Base-by-base conservation (phyloP, 2,888 invertebrate species). In the Ectemnius continuus region DNA sequence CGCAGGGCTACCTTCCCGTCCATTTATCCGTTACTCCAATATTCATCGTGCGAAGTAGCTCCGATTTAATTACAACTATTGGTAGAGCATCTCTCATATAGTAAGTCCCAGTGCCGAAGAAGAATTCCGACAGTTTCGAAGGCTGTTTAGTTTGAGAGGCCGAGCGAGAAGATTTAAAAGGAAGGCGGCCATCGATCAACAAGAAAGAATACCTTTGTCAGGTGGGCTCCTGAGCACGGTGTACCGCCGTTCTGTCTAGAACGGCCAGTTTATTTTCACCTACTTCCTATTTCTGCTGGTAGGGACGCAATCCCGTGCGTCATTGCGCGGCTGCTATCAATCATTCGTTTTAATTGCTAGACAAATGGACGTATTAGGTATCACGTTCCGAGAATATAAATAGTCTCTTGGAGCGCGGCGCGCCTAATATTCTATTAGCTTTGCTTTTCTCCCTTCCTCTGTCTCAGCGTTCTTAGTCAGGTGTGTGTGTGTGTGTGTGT, bases 301-400 rank as follows among this genome's bases (percentile, higher is more conserved):
- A 63, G 28, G 13, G 70, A 76, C 76, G 75, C 75, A 82, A 79
- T 75, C 75, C 56, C 78, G 68, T 70, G 78, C 66, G 71, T 79
- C 80, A 70, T 74, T 76, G 73, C 73, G 73, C 70, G 74, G 77
- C 70, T 80, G 71, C 84, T 78, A 87, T 87, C 87, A 85, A 87
- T 87, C 86, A 88, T 79, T 66, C 71, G 74, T 83, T 87, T 88
- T 87, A 88, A 87, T 88, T 87, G 85, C 82, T 82, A 81, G 87
- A 87, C 86, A 86, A 87, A 86, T 85, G 84, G 83, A 80, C 83
- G 79, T 81, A 86, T 85, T 86, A 87, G 82, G 80, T 76, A 36
- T 36, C 36, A 85, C 78, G 82, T 82, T 75, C 60, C 63, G 48
- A 52, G 73, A 84, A 83, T 84, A 84, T 80, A 82, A 85, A 85